Base-by-base conservation (phyloP, 2,113 vertebrate species). In the Entelurus aequoreus region DNA sequence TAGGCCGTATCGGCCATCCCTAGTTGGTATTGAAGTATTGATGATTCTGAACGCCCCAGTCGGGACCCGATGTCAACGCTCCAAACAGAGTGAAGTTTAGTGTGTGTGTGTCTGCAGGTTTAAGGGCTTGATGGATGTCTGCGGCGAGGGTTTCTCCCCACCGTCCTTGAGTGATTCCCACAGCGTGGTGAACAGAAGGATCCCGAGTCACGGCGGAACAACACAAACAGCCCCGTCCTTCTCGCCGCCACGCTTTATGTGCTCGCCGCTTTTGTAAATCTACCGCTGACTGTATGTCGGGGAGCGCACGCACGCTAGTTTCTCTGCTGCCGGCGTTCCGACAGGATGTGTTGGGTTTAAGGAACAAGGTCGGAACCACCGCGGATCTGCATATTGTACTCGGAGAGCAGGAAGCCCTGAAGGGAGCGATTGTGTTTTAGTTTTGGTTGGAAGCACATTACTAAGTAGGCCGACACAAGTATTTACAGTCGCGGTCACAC, bases 91-190 rank as follows among this genome's bases (percentile, higher is more conserved):
- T 15, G n/a, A 36, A 40, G 10, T 35, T 57, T 47, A 54, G 40
- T 16, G 48, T 61, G 28, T 50, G n/a, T n/a, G 42, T 60, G 19
- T 35, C 81, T 63, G 79, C 51, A 44, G 83, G 74, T 81, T 69
- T 61, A 14, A 55, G 64, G 61, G 62, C 61, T 74, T 67, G 83
- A 86, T 85, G 83, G 81, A 83, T 87, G 80, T 79, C 64, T 72
- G 78, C 65, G 48, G 76, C 54, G 58, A 72, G 76, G 78, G 76
- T 82, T 80, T 74, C 73, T 78, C 67, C 68, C 73, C 59, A 48
- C 76, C 72, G 81, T 84, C 79, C 74, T 77, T 50, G 65, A 73
- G 73, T 79, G 76, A 71, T 80, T 84, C 83, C 81, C 75, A 77
- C 76, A 71, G 75, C 48, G 19, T 46, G 14, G 65, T 63, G 68